Conservation (phyloP, 2,888 invertebrate species). For the Tenodera sinensis region DNA sequence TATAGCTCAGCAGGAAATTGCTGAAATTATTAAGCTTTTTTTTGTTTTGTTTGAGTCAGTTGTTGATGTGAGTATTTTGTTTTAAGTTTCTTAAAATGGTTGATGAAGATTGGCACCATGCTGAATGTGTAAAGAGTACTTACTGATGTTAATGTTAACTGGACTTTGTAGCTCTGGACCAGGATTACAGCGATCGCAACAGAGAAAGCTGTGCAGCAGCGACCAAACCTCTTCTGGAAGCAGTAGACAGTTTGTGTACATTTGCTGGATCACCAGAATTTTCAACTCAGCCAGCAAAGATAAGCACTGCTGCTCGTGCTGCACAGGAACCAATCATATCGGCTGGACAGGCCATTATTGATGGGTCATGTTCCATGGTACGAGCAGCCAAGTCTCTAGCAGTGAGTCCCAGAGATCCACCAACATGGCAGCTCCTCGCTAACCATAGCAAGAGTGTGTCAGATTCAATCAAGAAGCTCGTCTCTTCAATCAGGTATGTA, state of each 20-base stretch:
- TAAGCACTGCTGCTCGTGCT: constrained; percentile 75
- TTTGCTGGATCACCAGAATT: constrained; percentile 95
- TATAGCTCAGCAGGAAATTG: too few species aligned
- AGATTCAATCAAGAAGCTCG: constrained; percentile 91
- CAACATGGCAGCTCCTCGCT: constrained; percentile 92
- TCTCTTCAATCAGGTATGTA: constrained; percentile 76
- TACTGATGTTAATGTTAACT: too few species aligned
- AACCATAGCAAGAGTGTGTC: constrained; percentile 93
- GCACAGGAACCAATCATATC: constrained; percentile 82
- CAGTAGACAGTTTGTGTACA: constrained; percentile 86
- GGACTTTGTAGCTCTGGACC: constrained; percentile 55
- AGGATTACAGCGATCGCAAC: constrained; percentile 75
- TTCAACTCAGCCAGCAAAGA: constrained; percentile 85
- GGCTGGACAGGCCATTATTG: constrained; percentile 74
- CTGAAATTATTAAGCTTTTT: too few species aligned
- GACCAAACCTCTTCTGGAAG: constrained; percentile 80
- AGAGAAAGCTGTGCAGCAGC: constrained; percentile 69
- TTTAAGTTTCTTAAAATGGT: too few species aligned
- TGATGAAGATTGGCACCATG: too few species aligned
- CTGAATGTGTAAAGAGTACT: too few species aligned
- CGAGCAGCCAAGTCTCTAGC: constrained; percentile 85
- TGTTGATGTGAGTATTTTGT: too few species aligned
- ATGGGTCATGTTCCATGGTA: constrained; percentile 88
- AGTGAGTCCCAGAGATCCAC: constrained; percentile 83
- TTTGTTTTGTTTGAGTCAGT: too few species aligned